Base-by-base conservation (phyloP, 2,888 invertebrate species). In the Caradrina kadenii region DNA sequence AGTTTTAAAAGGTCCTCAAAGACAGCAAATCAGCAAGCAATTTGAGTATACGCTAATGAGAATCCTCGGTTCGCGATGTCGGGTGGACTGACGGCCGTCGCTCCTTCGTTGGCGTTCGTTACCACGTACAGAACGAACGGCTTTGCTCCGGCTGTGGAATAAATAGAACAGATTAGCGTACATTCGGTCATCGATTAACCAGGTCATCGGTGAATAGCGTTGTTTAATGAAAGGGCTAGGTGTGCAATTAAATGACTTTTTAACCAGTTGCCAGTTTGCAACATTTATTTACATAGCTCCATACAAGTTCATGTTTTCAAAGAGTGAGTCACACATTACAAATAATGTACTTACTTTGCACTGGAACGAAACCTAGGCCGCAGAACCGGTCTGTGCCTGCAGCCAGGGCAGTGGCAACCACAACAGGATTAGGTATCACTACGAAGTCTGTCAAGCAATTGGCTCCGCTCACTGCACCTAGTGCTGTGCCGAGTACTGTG, bases 21-120 rank as follows among this genome's bases (percentile, higher is more conserved):
- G 19, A 35, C 15, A 31, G 45, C n/a, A 42, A 22, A 5, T 87
- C 88, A 96, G 80, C 98, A 98, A 5, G 97, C 96, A 64, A 96
- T 87, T 91, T 98, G 97, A 53, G 97, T 95, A 89, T 97, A 98
- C 6, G 96, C 90, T 17, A 98, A 91, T 11, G 97, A 96, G 91
- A 98, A 98, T 19, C 98, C 98, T 73, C 97, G 93, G 91, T 98
- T 98, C 39, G 97, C 97, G 70, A 97, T 96, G 86, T 98, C 98
- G 2, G 96, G 93, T 8, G 96, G 91, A 0, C 91, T 90, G 1
- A 89, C 82, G 0, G 93, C 89, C 0, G 93, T 94, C 1, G 93
- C 92, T 1, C 93, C 93, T 88, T 97, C 97, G 81, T 96, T 95
- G 0, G 81, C 96, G 87, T 97, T 94, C 0, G 97, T 98, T 2